Base-by-base conservation (phyloP, 1,140 invertebrate species). In the Luehdorfia chinensis region DNA sequence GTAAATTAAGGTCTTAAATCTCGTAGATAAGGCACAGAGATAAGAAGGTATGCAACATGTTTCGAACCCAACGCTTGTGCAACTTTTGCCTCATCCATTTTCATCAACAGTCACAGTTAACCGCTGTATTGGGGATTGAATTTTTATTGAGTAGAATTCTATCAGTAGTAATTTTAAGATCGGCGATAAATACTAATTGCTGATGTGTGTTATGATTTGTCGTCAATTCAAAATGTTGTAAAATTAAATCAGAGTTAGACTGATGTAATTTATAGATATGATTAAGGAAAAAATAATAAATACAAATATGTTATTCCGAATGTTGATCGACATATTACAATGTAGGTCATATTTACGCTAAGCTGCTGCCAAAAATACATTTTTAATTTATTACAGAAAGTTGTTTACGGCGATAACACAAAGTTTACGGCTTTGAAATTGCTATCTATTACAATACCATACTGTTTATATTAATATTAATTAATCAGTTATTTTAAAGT, bases 71-170 rank as follows among this genome's bases (percentile, higher is more conserved):
- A 2, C 27, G 27, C 13, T 43, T 13, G 25, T 13, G 2, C 39
- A 28, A 43, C 39, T 43, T 43, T 43, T 25, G 12, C 39, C 39
- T 43, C 39, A 43, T 43, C 39, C 39, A 43, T 43, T 43, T 43
- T 43, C 39, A 43, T 43, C 39, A 43, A 43, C 39, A 16, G 25
- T 43, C 39, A 34, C 32, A 27, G 39, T 16, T 13, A 39, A 12
- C 19, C 39, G 39, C 13, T 43, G 9, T 15, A 43, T 43, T 43
- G 39, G 14, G 13, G 25, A 43, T 43, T 43, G 39, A 43, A 43
- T 43, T 43, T 43, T 43, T 43, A 43, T 43, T 43, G 15, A 13
- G 11, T 43, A 12, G 34, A 37, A 21, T 37, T 28, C 25, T 28
- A 15, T 43, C 8, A 13, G 7, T 7, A 4, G 39, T 43, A 28